These are phyloP conservation scores for Malacosoma neustria DNA, from an alignment of 2,888 invertebrate genomes.

Conservation along the genomic window DNA sequence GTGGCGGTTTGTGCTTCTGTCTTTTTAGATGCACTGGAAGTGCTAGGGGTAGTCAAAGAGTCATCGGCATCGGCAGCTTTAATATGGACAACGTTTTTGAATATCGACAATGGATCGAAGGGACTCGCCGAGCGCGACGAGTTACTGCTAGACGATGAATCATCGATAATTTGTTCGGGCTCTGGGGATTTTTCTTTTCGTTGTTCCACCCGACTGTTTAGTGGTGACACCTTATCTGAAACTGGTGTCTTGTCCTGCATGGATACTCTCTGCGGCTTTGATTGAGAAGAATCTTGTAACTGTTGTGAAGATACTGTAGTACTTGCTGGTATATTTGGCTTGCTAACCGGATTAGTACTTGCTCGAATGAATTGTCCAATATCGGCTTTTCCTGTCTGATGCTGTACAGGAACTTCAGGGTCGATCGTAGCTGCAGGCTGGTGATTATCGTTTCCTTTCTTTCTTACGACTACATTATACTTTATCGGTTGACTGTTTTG, in stretches of 20 bases:
- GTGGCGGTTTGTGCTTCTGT: not conserved
- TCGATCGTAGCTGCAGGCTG: not conserved
- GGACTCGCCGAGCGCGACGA: constrained; percentile 19
- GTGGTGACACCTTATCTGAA: not conserved
- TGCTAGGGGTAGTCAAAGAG: not conserved
- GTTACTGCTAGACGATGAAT: constrained; percentile 15
- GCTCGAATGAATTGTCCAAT: too few species aligned
- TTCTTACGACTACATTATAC: not conserved
- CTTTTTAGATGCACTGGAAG: not conserved
- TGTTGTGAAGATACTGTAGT: not conserved
- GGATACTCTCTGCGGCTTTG: not conserved
- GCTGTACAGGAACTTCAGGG: not conserved
- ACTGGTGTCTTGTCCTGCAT: not conserved
- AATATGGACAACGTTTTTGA: constrained; percentile 49
- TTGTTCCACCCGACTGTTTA: constrained; percentile 4
- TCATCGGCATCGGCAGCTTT: constrained; percentile 33
- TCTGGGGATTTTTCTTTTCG: constrained; percentile 21
- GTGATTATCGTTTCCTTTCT: not conserved
- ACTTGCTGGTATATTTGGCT: not conserved
- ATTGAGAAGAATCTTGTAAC: not conserved
- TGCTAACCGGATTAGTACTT: too few species aligned
- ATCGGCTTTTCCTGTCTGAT: not conserved
- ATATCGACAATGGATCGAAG: constrained; percentile 35
- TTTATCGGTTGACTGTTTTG: not conserved
- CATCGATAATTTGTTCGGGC: constrained; percentile 7